Base-by-base conservation (phyloP, 2,797 vertebrate genomes). In the Rhynchonycteris naso region DNA sequence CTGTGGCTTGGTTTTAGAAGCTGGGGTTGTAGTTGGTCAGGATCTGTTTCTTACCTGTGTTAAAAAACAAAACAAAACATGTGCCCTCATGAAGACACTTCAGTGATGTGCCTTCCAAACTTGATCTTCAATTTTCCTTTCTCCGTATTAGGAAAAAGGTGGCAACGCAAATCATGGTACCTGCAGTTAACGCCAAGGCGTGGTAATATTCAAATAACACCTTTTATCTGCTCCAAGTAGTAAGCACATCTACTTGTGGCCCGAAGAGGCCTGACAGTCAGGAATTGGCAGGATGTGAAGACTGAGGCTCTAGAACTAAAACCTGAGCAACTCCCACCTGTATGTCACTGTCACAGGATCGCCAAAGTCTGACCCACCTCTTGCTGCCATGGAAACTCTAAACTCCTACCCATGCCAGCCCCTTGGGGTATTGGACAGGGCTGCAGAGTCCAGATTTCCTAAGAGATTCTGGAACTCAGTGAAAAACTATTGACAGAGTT, bases 1-100 rank as follows among this genome's bases (percentile, higher is more conserved):
- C 75, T 18, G 28, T 26, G 19, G 14, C 66, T 91, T 83, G 19
- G 10, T 89, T 88, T 91, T 76, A 89, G 80, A 93, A 91, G 75
- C 79, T 56, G 18, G 75, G 26, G 19, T 47, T 58, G 21, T 10
- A 50, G 24, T 52, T 38, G 11, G 50, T 69, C 30, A 69, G 68
- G 63, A 79, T 14, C 52, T 90, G 18, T 59, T 90, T 35, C 82
- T 79, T 74, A 69, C 56, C 43, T 82, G 61, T 47, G 30, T 72
- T 63, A 35, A 56, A 78, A n/a, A 88, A 81, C 3, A 43, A 43
- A 69, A 35, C 18, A 69, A 75, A 75, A n/a, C 35, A 10, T 21
- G 16, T 65, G 72, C 58, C 43, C 26, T 33, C 50, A 24, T 24
- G 83, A 87, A 81, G 43, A 54, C 50, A 43, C 15, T 54, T 68